phyloP scores from a whole-genome alignment of 1,140 invertebrate species.

The Rhynchophorus ferrugineus region DNA sequence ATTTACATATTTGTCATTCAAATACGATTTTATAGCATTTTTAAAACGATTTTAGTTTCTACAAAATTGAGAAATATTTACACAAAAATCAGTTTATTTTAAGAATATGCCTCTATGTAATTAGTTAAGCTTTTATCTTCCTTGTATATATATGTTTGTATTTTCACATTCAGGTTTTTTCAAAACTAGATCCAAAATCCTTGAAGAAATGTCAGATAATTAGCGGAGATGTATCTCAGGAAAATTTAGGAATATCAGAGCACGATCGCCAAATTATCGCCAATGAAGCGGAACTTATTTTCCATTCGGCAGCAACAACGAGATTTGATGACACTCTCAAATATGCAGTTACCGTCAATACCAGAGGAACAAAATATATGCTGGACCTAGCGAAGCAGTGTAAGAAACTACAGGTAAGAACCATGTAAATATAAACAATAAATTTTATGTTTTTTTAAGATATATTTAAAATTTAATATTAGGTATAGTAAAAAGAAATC shows the following conservation, averaged over 20 bases:
- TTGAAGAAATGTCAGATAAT: constrained; percentile 61
- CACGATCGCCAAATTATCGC: constrained; percentile 60
- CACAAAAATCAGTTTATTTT: no score
- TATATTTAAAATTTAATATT: no score
- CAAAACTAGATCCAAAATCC: constrained; percentile 13
- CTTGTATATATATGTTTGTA: not conserved
- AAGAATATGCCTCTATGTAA: no score
- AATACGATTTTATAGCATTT: no score
- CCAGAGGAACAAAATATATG: constrained; percentile 65
- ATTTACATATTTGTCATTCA: no score
- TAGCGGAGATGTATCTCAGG: constrained; percentile 66
- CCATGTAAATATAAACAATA: no score
- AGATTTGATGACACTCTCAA: constrained; percentile 70
- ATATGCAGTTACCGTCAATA: constrained; percentile 65
- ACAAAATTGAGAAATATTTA: no score
- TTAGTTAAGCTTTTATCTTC: no score
- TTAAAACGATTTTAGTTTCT: no score
- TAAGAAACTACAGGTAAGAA: constrained; percentile 55
- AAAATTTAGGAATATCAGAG: constrained; percentile 65
- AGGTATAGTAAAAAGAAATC: no score
- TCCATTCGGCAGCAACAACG: constrained; percentile 88
- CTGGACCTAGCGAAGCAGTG: constrained; percentile 67
- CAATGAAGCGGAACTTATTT: constrained; percentile 72
- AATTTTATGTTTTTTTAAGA: no score
- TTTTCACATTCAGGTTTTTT: constrained; percentile 24